These are phyloP conservation scores for Tanaodytes sp. DNA, from an alignment of 2,888 invertebrate species.

Conservation along the genomic window DNA sequence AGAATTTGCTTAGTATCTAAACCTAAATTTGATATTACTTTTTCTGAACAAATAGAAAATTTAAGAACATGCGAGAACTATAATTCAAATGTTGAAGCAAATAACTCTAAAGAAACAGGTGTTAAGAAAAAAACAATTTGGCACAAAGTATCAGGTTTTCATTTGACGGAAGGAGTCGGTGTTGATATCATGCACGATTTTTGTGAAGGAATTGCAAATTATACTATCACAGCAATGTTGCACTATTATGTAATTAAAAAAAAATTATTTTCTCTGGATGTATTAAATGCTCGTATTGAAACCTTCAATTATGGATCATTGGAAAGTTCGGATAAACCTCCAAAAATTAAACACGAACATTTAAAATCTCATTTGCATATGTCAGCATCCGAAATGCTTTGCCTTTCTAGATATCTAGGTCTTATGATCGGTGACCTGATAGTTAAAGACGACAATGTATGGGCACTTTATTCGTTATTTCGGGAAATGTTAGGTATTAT, in stretches of 20 bases:
- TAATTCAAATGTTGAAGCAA: background rate
- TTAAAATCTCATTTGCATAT: constrained; percentile 13
- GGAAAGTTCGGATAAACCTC: constrained; percentile 14
- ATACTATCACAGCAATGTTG: constrained; percentile 7
- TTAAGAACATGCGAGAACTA: constrained; percentile 3
- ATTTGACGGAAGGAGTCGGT: constrained; percentile 5
- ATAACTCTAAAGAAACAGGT: constrained; percentile 5
- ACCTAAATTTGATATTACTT: background rate
- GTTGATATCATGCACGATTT: constrained; percentile 24
- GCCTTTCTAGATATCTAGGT: constrained; percentile 3
- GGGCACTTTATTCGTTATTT: constrained; percentile 5
- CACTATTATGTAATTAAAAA: constrained; percentile 4
- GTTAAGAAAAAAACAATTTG: constrained; percentile 5
- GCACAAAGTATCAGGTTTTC: constrained; percentile 8
- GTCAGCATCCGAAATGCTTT: constrained; percentile 3
- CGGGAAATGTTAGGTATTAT: constrained; percentile 10
- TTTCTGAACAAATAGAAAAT: background rate
- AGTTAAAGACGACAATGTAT: constrained; percentile 6
- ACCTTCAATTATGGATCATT: constrained; percentile 12
- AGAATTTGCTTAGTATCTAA: constrained; percentile 5
- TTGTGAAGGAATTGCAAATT: constrained; percentile 9
- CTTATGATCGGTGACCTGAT: too few species aligned
- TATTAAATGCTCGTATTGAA: constrained; percentile 10
- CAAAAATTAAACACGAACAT: constrained; percentile 3
- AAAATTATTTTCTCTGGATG: constrained; percentile 4